Base-by-base conservation (phyloP, 2,113 vertebrate species). In the Sinocyclocheilus grahami region DNA sequence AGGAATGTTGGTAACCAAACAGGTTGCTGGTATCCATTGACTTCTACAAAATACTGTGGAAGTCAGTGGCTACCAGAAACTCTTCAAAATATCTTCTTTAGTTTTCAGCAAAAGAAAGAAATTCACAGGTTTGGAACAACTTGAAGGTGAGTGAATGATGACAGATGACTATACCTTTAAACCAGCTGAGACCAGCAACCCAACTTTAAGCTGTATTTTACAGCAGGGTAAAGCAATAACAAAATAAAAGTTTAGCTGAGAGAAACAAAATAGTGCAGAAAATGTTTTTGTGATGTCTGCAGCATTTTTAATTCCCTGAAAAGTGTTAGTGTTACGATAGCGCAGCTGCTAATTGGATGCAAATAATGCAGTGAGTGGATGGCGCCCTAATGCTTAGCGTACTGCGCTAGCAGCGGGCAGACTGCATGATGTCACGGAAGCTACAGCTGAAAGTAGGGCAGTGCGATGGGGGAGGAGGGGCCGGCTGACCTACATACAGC, bases 401-500 rank as follows among this genome's bases (percentile, higher is more conserved):
- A 30, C 27, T 22, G n/a, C 27, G 16, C 76, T 71, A 78, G 60
- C 88, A 78, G 67, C 89, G 76, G 42, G 71, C 77, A 85, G 67
- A 75, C 63, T 78, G 77, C 79, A 88, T 94, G 94, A 95, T 94
- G 95, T 95, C 93, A 94, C 89, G 75, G 86, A 88, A 89, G 89
- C 91, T 93, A 88, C 90, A 92, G 90, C 92, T 91, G 93, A 94
- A 95, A 95, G 93, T 94, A 94, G 94, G 94, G 90, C 94, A 94
- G 91, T 89, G 89, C 90, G 92, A 63, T 24, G 46, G 51, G 71
- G 89, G 27, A 82, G 67, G 74, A 33, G 84, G 81, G 84, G 81
- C 86, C 91, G 83, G 90, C 79, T 95, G 95, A 95, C 94, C 95
- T 95, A 95, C 92, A 95, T 95, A 93, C 94, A 94, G 92, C 93